These are phyloP conservation scores for Origma solitaria DNA, from an alignment of 2,113 vertebrate genomes.

Conservation along the genomic window DNA sequence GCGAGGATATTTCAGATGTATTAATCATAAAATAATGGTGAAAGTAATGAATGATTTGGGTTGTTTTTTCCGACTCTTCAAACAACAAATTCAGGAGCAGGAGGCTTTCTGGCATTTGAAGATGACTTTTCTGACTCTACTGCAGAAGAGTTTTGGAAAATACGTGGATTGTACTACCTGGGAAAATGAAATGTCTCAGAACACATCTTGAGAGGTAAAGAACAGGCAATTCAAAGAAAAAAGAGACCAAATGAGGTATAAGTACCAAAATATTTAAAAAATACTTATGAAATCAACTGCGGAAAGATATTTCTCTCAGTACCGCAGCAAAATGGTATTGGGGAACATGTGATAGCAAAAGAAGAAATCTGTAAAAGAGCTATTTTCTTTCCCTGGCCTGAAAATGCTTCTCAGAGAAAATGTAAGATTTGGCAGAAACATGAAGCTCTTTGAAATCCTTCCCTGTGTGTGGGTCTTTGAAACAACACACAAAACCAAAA, in stretches of 20 bases:
- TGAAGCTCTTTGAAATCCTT: background rate
- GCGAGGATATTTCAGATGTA: background rate
- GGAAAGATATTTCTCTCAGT: background rate
- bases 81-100: background rate
- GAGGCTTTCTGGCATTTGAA: background rate
- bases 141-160: background rate
- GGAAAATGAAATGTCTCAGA: background rate
- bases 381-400: background rate
- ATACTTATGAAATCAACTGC: background rate
- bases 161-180: background rate
- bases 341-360: background rate
- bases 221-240: background rate
- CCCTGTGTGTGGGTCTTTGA: background rate
- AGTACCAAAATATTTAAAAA: background rate
- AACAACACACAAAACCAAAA: background rate
- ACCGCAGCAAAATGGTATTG: background rate
- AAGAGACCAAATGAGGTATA: background rate
- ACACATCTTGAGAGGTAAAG: background rate
- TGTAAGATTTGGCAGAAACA: background rate
- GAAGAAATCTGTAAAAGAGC: background rate
- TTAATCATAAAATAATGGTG: background rate
- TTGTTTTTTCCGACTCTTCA: background rate
- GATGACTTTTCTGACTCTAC: background rate
- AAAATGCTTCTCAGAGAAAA: background rate
- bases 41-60: background rate